Base-by-base conservation (phyloP, 2,797 vertebrate genomes). In the Eulemur albifrons region DNA sequence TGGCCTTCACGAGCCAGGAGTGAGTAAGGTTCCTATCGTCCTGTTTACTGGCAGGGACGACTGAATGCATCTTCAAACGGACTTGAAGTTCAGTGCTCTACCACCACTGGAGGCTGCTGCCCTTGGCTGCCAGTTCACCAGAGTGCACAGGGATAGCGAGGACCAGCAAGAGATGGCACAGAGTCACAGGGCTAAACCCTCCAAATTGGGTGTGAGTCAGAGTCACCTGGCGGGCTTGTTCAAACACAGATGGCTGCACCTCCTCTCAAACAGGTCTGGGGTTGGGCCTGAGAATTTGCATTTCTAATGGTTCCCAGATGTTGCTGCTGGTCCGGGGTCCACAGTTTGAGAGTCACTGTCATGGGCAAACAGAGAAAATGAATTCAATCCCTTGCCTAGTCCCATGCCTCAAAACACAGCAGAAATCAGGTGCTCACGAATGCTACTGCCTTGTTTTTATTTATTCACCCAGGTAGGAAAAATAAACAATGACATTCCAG, bases 131-230 rank as follows among this genome's bases (percentile, higher is more conserved):
- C 13, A 38, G 13, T 0, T 35, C 35, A 27, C 30, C 94, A 93
- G 97, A 95, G 94, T 5, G 69, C 35, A 30, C 38, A 30, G 77
- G 65, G 38, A 85, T 91, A 83, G 77, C 4, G 11, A 4, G 63
- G 17, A 70, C 52, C 20, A 52, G 93, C 6, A 0, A 48, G 20
- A 50, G 20, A 67, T 1, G 1, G 38, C 40, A 20, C 23, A 0
- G n/a, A 3, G 23, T 38, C 20, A 21, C 45, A 2, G 48, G 75
- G 30, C 45, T 43, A 17, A 23, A 5, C 23, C 50, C 79, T 61
- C 38, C 54, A 48, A 11, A 7, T 9, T 0, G 5, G 25, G 45
- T 8, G 0, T 4, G 2, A 13, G 8, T 43, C 52, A 27, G 38
- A 52, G 8, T 10, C 27, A 13, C 21, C n/a, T 18, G 57, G 57